phyloP scores from a whole-genome alignment of 2,797 vertebrate genomes.

The Aplochiton taeniatus region DNA sequence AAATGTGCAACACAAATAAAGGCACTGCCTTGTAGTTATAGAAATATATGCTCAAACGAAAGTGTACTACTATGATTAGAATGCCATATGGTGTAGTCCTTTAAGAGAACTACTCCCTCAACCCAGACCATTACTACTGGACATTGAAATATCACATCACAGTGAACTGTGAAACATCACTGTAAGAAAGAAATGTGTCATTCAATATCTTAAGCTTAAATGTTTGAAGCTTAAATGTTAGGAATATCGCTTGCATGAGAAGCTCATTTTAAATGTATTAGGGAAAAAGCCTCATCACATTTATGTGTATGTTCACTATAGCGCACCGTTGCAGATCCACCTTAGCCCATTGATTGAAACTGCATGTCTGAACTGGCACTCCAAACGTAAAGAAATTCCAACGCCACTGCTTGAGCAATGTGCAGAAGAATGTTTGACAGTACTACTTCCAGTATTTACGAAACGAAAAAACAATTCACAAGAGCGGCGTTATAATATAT shows the following conservation, averaged over 20 bases:
- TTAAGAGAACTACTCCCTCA: neutral
- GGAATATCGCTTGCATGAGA: too few relatives aligned
- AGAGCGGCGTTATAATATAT: constrained; percentile 24
- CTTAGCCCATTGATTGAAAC: neutral
- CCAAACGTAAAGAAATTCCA: too few relatives aligned
- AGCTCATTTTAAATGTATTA: too few relatives aligned
- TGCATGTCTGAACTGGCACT: constrained; percentile 7
- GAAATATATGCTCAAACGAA: neutral
- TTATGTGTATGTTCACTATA: neutral
- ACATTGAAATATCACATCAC: neutral
- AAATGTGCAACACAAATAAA: neutral
- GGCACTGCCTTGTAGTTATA: neutral
- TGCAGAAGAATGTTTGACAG: too few relatives aligned
- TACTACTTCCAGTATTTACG: too few relatives aligned
- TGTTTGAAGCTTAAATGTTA: too few relatives aligned
- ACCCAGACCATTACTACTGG: neutral
- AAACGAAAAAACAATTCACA: neutral
- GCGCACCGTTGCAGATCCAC: neutral
- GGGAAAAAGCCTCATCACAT: too few relatives aligned
- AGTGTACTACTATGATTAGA: neutral
- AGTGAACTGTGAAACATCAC: too few relatives aligned
- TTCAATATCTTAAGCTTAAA: too few relatives aligned
- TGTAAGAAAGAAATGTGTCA: too few relatives aligned
- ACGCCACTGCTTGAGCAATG: too few relatives aligned
- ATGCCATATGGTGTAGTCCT: neutral